phyloP scores from a whole-genome alignment of 2,888 invertebrate species.

The Neoitamus cyanurus region DNA sequence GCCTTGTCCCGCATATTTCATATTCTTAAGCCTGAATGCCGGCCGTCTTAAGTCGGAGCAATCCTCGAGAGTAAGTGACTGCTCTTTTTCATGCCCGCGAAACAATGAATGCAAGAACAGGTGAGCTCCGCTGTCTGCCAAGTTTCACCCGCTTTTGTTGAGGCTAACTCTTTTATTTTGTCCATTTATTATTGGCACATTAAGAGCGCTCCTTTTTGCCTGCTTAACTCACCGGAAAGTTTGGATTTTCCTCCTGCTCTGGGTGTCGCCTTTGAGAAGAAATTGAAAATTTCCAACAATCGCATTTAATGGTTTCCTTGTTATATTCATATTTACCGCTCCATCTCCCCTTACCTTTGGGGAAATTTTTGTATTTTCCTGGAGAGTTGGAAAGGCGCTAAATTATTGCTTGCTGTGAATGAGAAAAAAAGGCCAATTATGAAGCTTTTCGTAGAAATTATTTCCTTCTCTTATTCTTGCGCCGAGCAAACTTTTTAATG shows the following conservation, averaged over 20 bases:
- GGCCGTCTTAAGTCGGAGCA: not conserved
- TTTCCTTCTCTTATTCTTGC: not conserved
- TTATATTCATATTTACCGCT: not conserved
- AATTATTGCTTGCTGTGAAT: not conserved
- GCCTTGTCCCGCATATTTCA: not conserved
- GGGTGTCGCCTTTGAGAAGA: constrained; percentile 3
- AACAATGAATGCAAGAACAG: constrained; percentile 23
- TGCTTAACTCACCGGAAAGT: constrained; percentile 14
- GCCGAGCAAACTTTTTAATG: not conserved
- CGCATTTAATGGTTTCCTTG: not conserved
- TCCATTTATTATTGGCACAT: constrained; percentile 26
- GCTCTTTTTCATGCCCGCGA: constrained; percentile 23
- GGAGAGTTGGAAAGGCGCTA: not conserved
- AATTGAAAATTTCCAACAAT: not conserved
- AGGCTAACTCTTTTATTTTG: not conserved
- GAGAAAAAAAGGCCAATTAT: not conserved
- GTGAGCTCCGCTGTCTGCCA: constrained; percentile 21
- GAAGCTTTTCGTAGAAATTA: not conserved
- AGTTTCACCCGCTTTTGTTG: not conserved
- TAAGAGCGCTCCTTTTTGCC: not conserved
- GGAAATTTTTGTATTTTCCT: not conserved
- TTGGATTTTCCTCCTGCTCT: not conserved
- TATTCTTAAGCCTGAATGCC: not conserved
- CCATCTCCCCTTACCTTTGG: not conserved
- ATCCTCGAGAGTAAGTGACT: constrained; percentile 30